Evolutionary conservation across 2,797 vertebrate genomes (phyloP), one percentile per base, ranked within the genome.

Genomic region (Ptychobarbus kaznakovi): DNA sequence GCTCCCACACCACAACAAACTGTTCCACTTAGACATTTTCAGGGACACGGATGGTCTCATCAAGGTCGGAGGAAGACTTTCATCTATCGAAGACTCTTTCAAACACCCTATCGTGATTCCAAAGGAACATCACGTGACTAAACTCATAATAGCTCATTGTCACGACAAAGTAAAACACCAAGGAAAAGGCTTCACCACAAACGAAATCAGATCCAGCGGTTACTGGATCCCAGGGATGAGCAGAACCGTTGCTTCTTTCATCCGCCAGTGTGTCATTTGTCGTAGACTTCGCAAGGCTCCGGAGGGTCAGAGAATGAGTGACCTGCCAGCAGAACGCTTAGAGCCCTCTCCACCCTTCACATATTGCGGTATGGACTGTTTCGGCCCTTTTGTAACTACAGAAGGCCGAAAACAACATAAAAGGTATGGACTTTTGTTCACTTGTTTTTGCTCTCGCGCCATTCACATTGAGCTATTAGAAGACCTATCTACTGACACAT

Each of bases 331-430:
- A 18, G 63, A 88, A 28, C 63, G 72, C 3, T 22, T 81, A 15
- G 85, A 86, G 13, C 82, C 78, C 3, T 77, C 85, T 1, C 70
- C 77, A 4, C 85, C 84, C 0, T 86, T 86, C 61, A 88, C 61
- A 7, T 85, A 65, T 3, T 78, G 79, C 7, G 83, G 28, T 28
- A 28, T 28, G 28, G 28, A 28, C 28, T 28, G 28, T 28, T 28
- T 35, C 2, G 70, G 78, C 20, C 84, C 85, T 6, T 86, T 88
- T 65, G 1, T 86, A 5, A 86, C 85, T 15, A 80, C 35, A 74
- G 32, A 86, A 32, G 83, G 84, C n/a, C 65, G 87, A 16, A 88
- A 88, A 79, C 66, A 87, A 58, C 32, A 80, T 9, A 88, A 88
- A 56, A n/a, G 18, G 25, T 87, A 87, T 49, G 82, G 86, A 8